Conservation (phyloP, 2,113 vertebrate genomes). For the Tetrax tetrax region DNA sequence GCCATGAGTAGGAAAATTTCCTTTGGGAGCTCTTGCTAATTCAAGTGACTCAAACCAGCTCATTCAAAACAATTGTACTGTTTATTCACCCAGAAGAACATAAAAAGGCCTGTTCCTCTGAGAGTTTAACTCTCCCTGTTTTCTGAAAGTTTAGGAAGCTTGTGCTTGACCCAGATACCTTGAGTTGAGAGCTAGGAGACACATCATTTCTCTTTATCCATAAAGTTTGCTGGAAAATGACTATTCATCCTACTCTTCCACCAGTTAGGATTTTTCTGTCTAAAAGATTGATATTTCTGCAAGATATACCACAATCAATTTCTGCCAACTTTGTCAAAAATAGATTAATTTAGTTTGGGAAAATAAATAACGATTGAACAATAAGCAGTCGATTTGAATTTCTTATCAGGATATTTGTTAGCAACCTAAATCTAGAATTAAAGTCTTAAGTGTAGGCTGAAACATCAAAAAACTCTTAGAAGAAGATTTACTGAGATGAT, state of each 20-base stretch:
- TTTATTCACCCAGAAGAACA: conserved; percentile 55
- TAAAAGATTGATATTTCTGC: background rate
- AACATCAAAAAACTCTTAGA: background rate
- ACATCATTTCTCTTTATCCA: background rate
- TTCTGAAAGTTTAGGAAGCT: conserved; percentile 31
- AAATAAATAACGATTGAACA: background rate
- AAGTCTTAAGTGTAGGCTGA: background rate
- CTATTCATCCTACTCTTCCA: background rate
- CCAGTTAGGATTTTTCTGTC: background rate
- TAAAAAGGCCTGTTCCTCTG: background rate
- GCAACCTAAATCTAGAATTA: background rate
- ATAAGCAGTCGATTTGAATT: accelerated
- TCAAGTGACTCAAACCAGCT: conserved; percentile 28
- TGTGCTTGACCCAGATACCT: conserved; percentile 21
- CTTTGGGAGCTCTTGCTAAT: conserved; percentile 46
- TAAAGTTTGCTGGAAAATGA: background rate
- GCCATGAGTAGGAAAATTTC: background rate
- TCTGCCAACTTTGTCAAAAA: background rate
- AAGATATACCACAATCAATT: background rate
- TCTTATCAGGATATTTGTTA: background rate
- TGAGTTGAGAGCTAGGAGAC: background rate
- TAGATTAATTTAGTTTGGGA: background rate
- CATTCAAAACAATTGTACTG: conserved; percentile 30
- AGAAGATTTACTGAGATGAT: background rate
- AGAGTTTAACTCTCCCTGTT: background rate